Evolutionary conservation across 2,797 vertebrate species (phyloP).

Genomic region (Silurus lanzhouensis): DNA sequence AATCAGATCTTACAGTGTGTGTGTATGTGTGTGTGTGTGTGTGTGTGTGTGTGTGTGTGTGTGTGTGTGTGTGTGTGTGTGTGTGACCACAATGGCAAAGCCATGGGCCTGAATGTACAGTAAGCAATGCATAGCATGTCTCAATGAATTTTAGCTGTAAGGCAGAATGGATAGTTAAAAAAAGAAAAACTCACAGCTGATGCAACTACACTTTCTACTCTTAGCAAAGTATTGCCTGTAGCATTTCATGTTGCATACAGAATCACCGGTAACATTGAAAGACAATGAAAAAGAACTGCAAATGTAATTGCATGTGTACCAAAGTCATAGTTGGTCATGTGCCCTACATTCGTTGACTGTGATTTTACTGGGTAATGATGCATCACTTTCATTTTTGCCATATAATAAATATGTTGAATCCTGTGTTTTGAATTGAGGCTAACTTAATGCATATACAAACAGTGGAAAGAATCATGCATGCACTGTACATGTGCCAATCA

Average conservation of each 20-base stretch:
- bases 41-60: neutral
- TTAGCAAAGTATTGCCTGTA: neutral
- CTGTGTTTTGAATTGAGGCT: constrained; percentile 36
- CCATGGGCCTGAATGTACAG: neutral
- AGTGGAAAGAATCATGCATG: neutral
- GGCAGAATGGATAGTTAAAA: neutral
- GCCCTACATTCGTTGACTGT: neutral
- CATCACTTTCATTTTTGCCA: neutral
- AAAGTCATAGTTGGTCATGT: neutral
- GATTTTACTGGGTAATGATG: neutral
- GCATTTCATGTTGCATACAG: neutral
- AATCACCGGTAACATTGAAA: neutral
- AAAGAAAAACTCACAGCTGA: neutral
- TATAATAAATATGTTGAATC: constrained; percentile 2
- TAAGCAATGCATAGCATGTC: neutral
- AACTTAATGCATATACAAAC: constrained; percentile 4
- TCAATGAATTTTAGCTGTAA: neutral
- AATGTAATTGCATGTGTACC: neutral
- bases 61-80: neutral
- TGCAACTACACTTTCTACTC: neutral
- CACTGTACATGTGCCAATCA: constrained; percentile 31
- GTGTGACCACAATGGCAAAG: neutral
- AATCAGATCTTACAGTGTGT: neutral
- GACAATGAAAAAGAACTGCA: neutral
- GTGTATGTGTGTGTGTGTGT: no score